phyloP scores from a whole-genome alignment of 2,797 vertebrate species.

The Liasis olivaceus region DNA sequence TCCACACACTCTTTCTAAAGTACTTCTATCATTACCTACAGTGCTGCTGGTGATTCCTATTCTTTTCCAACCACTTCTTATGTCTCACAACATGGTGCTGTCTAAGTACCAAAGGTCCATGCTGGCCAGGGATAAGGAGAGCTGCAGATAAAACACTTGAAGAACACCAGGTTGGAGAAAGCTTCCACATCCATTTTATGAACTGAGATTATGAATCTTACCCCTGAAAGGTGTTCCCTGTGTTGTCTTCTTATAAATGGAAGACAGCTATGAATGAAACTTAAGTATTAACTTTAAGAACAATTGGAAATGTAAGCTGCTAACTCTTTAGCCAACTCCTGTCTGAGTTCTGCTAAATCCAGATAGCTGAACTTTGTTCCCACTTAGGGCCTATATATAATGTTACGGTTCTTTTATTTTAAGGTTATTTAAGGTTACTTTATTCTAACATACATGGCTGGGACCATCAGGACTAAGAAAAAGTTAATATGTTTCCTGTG shows the following conservation, averaged over 20 bases:
- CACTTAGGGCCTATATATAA: background rate
- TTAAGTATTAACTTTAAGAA: background rate
- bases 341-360: background rate
- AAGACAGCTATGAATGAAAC: background rate
- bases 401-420: background rate
- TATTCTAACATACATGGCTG: background rate
- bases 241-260: too few relatives aligned
- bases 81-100: too few relatives aligned
- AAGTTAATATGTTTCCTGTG: background rate
- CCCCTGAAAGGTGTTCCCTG: too few relatives aligned
- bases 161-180: background rate
- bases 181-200: background rate
- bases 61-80: background rate
- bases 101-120: too few relatives aligned
- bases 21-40: too few relatives aligned
- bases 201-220: too few relatives aligned
- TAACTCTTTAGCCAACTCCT: background rate
- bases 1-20: background rate
- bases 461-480: background rate
- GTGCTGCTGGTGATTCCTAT: background rate
- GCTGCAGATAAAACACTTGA: too few relatives aligned
- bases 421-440: background rate
- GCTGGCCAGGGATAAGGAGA: too few relatives aligned
- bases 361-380: background rate
- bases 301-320: background rate